Percentiles rank a stretch among this genome's conserved stretches.
These are phyloP conservation scores for Psammodynastes pulverulentus DNA, from an alignment of 2,113 vertebrate genomes.

Conservation along the genomic window DNA sequence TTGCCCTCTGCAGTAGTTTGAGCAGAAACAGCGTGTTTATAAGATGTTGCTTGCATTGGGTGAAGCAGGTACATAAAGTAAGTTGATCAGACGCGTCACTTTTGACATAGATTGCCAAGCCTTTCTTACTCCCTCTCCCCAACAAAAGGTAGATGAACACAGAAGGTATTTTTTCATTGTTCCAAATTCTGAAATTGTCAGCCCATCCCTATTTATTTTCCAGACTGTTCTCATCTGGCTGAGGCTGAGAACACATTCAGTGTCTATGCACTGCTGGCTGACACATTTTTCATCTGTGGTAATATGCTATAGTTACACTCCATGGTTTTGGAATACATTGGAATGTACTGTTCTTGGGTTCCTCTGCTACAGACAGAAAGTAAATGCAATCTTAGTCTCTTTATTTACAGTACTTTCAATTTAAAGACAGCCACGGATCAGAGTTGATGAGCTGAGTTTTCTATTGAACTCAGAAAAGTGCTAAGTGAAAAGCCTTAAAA, in stretches of 20 bases:
- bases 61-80: neutral
- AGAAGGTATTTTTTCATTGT: neutral
- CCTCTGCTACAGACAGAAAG: constrained; percentile 13
- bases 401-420: neutral
- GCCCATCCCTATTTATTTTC: constrained; percentile 27
- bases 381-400: neutral
- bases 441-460: rapidly evolving
- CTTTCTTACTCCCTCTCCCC: neutral
- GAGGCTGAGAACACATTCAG: constrained; percentile 54
- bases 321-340: constrained; percentile 17
- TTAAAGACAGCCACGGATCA: neutral
- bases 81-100: neutral
- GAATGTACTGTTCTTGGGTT: constrained; percentile 24
- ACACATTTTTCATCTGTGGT: constrained; percentile 31
- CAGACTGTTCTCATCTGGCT: constrained; percentile 41
- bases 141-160: neutral
- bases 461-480: rapidly evolving
- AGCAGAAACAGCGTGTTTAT: neutral
- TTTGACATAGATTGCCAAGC: neutral
- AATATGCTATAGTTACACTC: constrained; percentile 18
- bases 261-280: constrained; percentile 61
- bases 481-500: rapidly evolving
- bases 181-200: neutral
- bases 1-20: constrained; percentile 8
- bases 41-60: constrained; percentile 2